Conservation (phyloP, 2,888 invertebrate species). For the Xestia ashworthii region DNA sequence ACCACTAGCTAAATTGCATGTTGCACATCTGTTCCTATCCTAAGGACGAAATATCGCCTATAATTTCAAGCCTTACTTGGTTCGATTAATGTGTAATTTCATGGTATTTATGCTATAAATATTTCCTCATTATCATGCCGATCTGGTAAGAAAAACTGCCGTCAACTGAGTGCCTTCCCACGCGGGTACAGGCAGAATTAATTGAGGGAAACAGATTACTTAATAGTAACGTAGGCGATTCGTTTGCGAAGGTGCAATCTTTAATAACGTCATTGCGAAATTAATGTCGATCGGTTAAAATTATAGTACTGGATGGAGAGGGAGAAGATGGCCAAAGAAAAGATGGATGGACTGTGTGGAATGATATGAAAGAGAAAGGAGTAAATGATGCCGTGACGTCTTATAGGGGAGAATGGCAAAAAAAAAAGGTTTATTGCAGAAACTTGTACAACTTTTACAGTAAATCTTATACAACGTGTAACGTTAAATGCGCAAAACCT, state of each 20-base stretch:
- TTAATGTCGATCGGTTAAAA: background rate
- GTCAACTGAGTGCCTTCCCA: conserved; percentile 51
- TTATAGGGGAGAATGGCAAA: too few species aligned
- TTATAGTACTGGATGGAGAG: too few species aligned
- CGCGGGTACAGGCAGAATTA: conserved; percentile 46
- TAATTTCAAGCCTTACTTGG: background rate
- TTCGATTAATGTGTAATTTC: conserved; percentile 36
- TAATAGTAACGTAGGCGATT: conserved; percentile 54
- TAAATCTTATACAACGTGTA: too few species aligned
- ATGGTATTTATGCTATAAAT: conserved; percentile 46
- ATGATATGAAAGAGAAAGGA: too few species aligned
- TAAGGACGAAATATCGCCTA: conserved; percentile 12
- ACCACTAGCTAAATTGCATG: background rate
- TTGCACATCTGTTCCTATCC: background rate
- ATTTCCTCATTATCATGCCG: conserved; percentile 56
- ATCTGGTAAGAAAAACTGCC: conserved; percentile 53
- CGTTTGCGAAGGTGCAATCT: conserved; percentile 28
- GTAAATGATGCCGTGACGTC: too few species aligned
- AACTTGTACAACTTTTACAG: too few species aligned
- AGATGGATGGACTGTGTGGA: too few species aligned
- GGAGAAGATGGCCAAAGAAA: too few species aligned
- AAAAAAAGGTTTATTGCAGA: too few species aligned
- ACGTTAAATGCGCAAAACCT: too few species aligned
- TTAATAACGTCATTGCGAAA: conserved; percentile 26
- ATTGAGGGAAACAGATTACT: conserved; percentile 55